Percentiles rank a stretch among this genome's conserved stretches.
Evolutionary conservation across 2,888 invertebrate genomes (phyloP).

Genomic region (Chymomyza amoena): DNA sequence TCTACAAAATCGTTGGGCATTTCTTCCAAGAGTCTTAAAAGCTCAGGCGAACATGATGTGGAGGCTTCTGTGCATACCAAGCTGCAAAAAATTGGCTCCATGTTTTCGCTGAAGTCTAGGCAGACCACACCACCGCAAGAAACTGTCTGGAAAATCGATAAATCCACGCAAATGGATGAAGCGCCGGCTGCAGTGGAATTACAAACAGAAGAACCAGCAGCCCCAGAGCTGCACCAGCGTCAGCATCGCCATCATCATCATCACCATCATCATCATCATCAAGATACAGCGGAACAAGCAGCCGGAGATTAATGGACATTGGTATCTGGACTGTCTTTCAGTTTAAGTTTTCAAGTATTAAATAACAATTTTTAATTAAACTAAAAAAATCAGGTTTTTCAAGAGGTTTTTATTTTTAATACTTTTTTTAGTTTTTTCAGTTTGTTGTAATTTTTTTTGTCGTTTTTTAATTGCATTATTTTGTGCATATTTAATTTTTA

Average conservation of each 20-base stretch:
- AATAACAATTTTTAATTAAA: background rate
- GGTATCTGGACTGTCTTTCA: background rate
- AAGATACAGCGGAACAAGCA: conserved; percentile 9
- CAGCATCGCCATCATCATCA: conserved; percentile 56
- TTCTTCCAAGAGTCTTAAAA: conserved; percentile 69
- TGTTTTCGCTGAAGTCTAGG: conserved; percentile 75
- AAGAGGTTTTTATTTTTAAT: conserved; percentile 4
- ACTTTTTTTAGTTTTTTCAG: conserved; percentile 16
- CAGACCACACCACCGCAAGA: conserved; percentile 43
- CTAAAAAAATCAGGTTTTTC: conserved; percentile 21
- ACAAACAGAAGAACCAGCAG: conserved; percentile 22
- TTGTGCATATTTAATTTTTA: conserved; percentile 30
- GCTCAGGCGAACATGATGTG: conserved; percentile 55
- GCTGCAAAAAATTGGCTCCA: conserved; percentile 74
- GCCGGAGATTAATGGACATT: conserved; percentile 33
- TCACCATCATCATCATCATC: conserved; percentile 50
- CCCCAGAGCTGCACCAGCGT: conserved; percentile 15
- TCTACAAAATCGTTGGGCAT: conserved; percentile 67
- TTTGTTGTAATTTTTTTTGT: background rate
- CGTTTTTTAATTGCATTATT: conserved; percentile 9
- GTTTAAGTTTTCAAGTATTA: background rate
- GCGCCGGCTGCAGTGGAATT: conserved; percentile 11
- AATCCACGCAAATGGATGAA: conserved; percentile 53
- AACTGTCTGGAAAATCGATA: conserved; percentile 57
- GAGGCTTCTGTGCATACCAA: conserved; percentile 68